Evolutionary conservation across 2,797 vertebrate genomes (phyloP), one percentile per base, ranked within the genome.

Genomic region (Pseudochirops corinnae): DNA sequence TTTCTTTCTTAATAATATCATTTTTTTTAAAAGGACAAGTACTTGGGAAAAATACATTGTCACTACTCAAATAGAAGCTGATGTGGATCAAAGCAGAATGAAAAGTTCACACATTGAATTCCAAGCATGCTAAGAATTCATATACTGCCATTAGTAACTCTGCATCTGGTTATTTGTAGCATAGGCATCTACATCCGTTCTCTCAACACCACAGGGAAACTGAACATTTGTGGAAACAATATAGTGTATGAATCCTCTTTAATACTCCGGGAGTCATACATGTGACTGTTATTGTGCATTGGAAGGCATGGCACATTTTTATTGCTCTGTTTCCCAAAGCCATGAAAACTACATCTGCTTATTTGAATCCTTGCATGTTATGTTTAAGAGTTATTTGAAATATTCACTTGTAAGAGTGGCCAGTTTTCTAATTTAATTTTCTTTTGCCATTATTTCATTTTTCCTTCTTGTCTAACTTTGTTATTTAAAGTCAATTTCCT

Each of bases 131-230:
- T 96, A 95, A 94, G 92, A 91, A 5, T 90, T 6, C 31, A 55
- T 5, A 28, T 21, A 52, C 29, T 95, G 90, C 53, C 28, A 67
- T 31, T 50, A 93, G 55, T 16, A 93, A 46, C 29, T 82, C 93
- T 94, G 18, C n/a, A 58, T 31, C 28, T 90, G 4, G 93, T 56
- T 97, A 95, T 93, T 96, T 97, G 97, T 94, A 95, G 90, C 33
- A 92, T 0, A 95, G 28, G 90, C 2, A 87, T 3, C 13, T 95
- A 50, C 31, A 67, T 94, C 46, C 95, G 55, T 96, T 95, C 46
- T 94, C 67, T 94, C 29, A 50, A 92, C 39, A 74, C 39, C 62
- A 5, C 13, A 56, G n/a, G 39, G n/a, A 67, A 94, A 57, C 12
- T 56, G n/a, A 96, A 92, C 14, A 94, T 95, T 93, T 94, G 33